phyloP scores from a whole-genome alignment of 2,888 invertebrate species.

The Dioctria rufipes region DNA sequence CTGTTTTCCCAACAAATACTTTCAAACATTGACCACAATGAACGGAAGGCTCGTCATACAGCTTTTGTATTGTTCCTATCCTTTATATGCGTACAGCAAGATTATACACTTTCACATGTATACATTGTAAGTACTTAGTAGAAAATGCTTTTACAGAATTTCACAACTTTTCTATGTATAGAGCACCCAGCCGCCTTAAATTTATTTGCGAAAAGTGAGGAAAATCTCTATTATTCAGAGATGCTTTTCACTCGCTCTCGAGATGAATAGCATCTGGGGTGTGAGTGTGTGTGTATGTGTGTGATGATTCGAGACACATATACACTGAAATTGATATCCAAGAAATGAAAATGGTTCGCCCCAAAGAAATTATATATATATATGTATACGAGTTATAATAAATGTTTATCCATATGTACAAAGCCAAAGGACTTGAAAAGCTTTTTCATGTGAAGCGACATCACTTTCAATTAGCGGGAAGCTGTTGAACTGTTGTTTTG shows the following conservation, averaged over 20 bases:
- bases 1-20: conserved; percentile 45
- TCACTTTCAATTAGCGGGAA: conserved; percentile 50
- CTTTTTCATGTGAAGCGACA: conserved; percentile 45
- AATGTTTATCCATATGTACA: too few species aligned
- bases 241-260: conserved; percentile 21
- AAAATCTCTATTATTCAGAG: conserved; percentile 13
- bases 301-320: background rate
- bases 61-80: conserved; percentile 4
- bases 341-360: conserved; percentile 28
- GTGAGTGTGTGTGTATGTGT: too few species aligned
- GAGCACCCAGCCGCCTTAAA: conserved; percentile 23
- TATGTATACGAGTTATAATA: too few species aligned
- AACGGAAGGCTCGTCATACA: conserved; percentile 20
- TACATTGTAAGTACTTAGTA: background rate
- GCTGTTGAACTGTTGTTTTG: conserved; percentile 51
- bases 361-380: background rate
- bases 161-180: conserved; percentile 26
- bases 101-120: too few species aligned
- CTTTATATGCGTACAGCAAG: background rate
- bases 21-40: conserved; percentile 8
- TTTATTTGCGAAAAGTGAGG: conserved; percentile 16
- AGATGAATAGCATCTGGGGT: conserved; percentile 11
- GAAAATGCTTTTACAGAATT: conserved; percentile 33
- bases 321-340: conserved; percentile 25
- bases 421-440: background rate